Evolutionary conservation across 2,113 vertebrate species (phyloP).

Genomic region (Notarius quadriscutis): DNA sequence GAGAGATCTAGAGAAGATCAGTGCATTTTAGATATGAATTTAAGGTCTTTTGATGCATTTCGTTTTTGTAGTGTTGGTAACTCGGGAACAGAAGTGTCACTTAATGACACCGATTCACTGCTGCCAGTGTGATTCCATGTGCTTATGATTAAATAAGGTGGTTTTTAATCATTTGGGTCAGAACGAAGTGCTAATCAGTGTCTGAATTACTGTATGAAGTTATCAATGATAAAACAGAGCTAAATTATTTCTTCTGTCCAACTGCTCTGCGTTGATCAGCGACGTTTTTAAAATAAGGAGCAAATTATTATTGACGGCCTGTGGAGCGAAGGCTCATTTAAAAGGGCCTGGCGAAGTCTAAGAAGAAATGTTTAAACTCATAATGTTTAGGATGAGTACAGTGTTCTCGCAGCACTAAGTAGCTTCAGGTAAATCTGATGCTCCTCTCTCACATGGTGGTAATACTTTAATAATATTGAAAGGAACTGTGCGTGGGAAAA

Average conservation of each 20-base stretch:
- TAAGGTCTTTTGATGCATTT: neutral
- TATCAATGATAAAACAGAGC: neutral
- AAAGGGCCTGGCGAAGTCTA: neutral
- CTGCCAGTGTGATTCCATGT: neutral
- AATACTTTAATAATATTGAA: neutral
- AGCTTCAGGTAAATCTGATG: neutral
- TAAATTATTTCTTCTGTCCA: neutral
- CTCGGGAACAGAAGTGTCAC: constrained; percentile 1
- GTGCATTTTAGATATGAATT: neutral
- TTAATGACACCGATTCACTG: neutral
- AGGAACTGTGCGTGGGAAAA: neutral
- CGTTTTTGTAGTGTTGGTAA: neutral
- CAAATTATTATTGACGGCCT: neutral
- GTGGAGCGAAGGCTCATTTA: neutral
- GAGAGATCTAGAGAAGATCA: neutral
- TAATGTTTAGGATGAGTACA: neutral
- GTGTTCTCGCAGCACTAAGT: neutral
- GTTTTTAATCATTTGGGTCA: neutral
- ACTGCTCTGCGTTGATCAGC: neutral
- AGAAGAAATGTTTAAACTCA: neutral
- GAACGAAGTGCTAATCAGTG: neutral
- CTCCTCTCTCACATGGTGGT: neutral
- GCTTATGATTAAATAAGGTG: neutral
- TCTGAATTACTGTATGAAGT: neutral
- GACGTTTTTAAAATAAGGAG: neutral